A percentile compares a stretch with the other conserved stretches of the same genome.
Evolutionary conservation across 2,797 vertebrate genomes (phyloP).

Genomic region (Phaenicophaeus curvirostris): DNA sequence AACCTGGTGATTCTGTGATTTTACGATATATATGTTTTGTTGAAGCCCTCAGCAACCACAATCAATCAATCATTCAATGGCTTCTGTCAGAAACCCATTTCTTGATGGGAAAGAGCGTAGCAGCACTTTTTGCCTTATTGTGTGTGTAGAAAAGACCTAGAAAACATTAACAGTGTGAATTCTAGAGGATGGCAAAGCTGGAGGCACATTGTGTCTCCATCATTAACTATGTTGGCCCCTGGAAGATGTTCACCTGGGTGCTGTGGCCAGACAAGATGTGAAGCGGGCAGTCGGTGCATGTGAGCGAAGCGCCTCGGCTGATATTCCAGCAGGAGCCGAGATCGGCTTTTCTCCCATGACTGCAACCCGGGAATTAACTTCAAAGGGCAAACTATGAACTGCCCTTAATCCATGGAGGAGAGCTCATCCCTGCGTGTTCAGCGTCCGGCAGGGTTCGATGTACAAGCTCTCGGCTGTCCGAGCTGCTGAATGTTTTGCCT

Average conservation of each 20-base stretch:
- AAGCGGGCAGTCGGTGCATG: background rate
- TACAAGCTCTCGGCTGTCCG: accelerated
- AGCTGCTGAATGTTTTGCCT: background rate
- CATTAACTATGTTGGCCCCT: background rate
- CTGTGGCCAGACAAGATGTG: accelerated
- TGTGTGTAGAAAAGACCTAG: background rate
- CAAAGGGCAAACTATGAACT: background rate
- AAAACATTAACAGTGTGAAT: background rate
- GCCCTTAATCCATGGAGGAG: accelerated
- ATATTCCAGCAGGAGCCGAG: accelerated
- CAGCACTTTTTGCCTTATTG: too few relatives aligned
- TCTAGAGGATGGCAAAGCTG: background rate
- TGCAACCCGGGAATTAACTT: background rate
- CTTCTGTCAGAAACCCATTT: background rate
- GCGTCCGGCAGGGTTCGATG: accelerated
- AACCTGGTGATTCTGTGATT: too few relatives aligned
- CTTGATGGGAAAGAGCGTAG: too few relatives aligned
- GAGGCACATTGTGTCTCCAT: background rate
- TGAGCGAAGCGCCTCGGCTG: background rate
- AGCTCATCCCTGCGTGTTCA: accelerated
- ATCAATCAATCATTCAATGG: background rate
- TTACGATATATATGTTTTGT: too few relatives aligned
- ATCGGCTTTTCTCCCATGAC: background rate
- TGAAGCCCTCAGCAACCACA: background rate
- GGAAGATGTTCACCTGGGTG: accelerated